A percentile compares a stretch with the other conserved stretches of the same genome.
These are phyloP conservation scores for Chesias legatella DNA, from an alignment of 2,888 invertebrate genomes.

Conservation along the genomic window DNA sequence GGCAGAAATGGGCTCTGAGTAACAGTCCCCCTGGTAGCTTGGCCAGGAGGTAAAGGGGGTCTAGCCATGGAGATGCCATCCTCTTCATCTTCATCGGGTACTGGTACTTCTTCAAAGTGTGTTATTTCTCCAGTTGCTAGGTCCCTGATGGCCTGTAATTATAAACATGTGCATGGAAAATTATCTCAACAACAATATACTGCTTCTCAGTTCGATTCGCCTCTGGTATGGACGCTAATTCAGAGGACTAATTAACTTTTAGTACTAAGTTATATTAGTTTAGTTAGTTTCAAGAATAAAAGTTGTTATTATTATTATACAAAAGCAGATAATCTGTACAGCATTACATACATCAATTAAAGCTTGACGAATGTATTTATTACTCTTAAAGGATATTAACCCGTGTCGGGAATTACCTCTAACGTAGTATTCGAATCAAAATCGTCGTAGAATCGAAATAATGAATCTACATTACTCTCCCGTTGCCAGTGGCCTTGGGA, in stretches of 20 bases:
- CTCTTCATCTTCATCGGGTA: constrained; percentile 67
- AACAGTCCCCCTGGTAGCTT: constrained; percentile 87
- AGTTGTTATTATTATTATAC: too few species aligned
- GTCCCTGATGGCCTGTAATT: constrained; percentile 83
- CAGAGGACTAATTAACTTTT: too few species aligned
- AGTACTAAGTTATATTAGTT: too few species aligned
- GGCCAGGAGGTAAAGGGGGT: constrained; percentile 85
- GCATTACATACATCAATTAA: too few species aligned
- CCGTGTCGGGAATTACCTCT: constrained; percentile 43
- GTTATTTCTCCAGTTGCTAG: constrained; percentile 87
- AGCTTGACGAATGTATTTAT: too few species aligned
- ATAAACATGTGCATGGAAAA: constrained; percentile 24
- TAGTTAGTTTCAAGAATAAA: too few species aligned
- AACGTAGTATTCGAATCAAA: constrained; percentile 59
- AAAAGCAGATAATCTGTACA: too few species aligned
- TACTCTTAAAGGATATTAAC: constrained; percentile 41
- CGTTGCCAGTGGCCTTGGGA: constrained; percentile 85
- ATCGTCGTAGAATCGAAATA: constrained; percentile 67
- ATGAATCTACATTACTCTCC: constrained; percentile 74
- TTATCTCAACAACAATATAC: too few species aligned
- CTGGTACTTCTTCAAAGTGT: constrained; percentile 79
- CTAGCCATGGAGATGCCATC: constrained; percentile 85
- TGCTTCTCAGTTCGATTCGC: too few species aligned
- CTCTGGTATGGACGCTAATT: too few species aligned
- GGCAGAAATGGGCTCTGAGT: constrained; percentile 94